Conservation (phyloP, 2,113 vertebrate species). For the Megaceryle torquata region DNA sequence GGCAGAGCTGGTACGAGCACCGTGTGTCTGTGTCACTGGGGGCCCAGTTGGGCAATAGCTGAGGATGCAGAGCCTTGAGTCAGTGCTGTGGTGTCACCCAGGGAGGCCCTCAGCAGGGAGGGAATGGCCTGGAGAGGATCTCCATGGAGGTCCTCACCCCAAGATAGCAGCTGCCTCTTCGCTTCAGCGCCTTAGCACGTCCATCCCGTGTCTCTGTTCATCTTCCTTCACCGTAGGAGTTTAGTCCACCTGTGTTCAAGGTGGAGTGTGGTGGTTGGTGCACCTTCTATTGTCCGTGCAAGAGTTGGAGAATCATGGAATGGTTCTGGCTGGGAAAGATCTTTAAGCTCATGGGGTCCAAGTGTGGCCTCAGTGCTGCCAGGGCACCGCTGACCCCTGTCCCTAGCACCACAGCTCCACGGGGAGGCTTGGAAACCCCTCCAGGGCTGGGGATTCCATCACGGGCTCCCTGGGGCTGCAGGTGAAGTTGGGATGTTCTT, state of each 20-base stretch:
- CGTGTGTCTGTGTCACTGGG: rapidly evolving
- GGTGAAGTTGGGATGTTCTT: neutral
- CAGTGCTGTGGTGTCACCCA: neutral
- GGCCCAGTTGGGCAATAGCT: neutral
- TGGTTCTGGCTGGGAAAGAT: no score
- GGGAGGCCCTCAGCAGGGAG: neutral
- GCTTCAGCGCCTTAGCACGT: rapidly evolving
- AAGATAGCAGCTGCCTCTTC: neutral
- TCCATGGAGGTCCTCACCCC: rapidly evolving
- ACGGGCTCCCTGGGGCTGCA: neutral
- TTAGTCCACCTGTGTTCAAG: rapidly evolving
- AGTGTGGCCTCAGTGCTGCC: no score
- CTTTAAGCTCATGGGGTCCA: no score
- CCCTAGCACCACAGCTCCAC: neutral
- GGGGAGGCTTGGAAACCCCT: neutral
- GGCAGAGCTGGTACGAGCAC: neutral
- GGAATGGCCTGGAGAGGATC: neutral
- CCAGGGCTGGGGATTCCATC: neutral
- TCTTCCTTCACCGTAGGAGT: neutral
- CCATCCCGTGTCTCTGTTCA: rapidly evolving
- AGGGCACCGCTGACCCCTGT: no score
- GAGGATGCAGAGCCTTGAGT: conserved; percentile 11
- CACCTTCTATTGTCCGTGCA: neutral
- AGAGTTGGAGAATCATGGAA: no score
- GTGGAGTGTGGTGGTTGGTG: rapidly evolving